A percentile compares a stretch with the other conserved stretches of the same genome.
Conservation (phyloP, 2,888 invertebrate genomes). For the Mimachlamys varia region DNA sequence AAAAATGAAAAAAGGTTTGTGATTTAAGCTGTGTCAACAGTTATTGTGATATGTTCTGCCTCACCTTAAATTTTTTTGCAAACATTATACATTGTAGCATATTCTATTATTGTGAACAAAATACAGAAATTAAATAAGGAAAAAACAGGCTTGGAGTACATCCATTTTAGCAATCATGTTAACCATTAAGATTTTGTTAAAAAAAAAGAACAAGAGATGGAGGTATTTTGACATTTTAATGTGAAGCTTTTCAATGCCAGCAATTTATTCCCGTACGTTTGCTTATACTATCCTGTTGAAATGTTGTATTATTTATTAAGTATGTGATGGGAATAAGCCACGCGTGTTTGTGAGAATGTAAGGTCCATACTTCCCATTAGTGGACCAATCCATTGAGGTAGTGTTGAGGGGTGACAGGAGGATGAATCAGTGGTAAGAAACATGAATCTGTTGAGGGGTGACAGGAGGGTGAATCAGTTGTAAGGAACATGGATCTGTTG, state of each 20-base stretch:
- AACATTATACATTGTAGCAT: not conserved
- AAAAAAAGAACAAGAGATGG: not conserved
- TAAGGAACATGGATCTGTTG: not conserved
- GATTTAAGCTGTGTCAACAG: not conserved
- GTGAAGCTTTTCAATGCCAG: not conserved
- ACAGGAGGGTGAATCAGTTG: no score
- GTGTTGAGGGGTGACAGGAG: slow-evolving; percentile 4
- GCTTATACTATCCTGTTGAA: not conserved
- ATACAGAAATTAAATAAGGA: no score
- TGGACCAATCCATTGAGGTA: slow-evolving; percentile 17
- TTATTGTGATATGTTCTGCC: slow-evolving; percentile 1
- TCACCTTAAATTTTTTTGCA: not conserved
- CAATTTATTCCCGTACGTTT: not conserved
- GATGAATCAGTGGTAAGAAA: not conserved
- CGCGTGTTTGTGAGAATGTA: not conserved
- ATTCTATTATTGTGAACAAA: not conserved
- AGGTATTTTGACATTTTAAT: not conserved
- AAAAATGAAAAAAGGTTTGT: not conserved
- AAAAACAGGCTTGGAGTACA: no score
- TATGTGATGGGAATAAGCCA: not conserved
- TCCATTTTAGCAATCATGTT: no score
- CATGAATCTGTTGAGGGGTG: no score
- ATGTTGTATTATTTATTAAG: not conserved
- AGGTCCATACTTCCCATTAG: not conserved
- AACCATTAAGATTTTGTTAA: not conserved